Conservation (phyloP, 2,113 vertebrate genomes). For the Plestiodon gilberti region DNA sequence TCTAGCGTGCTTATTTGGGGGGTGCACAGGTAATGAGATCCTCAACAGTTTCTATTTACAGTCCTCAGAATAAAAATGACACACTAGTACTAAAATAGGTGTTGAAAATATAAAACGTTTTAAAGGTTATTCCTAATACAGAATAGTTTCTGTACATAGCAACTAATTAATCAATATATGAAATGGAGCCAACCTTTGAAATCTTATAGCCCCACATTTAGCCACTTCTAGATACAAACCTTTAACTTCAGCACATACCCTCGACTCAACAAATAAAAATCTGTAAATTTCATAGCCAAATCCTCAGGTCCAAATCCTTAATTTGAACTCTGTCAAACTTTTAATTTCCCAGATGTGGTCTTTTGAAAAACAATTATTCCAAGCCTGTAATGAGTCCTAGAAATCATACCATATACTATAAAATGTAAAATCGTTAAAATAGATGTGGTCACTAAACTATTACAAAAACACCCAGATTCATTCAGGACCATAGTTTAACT, state of each 20-base stretch:
- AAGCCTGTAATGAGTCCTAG: neutral
- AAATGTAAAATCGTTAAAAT: neutral
- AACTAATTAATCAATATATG: neutral
- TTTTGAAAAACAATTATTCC: neutral
- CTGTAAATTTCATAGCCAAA: conserved; percentile 12
- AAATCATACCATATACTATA: neutral
- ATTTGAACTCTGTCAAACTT: neutral
- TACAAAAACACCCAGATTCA: neutral
- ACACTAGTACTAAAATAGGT: conserved; percentile 1
- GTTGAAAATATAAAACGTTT: neutral
- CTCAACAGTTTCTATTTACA: conserved; percentile 10
- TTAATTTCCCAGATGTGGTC: neutral
- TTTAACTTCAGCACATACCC: neutral
- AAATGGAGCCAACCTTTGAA: neutral
- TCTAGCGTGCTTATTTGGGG: no score
- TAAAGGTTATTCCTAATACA: neutral
- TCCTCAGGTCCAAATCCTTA: no score
- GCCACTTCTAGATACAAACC: neutral
- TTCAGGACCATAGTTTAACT: neutral
- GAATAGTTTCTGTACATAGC: neutral
- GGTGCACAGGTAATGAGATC: conserved; percentile 5
- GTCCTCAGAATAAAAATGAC: conserved; percentile 45
- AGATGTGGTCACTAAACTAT: neutral
- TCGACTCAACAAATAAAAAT: neutral
- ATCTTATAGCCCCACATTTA: neutral